Evolutionary conservation across 2,797 vertebrate genomes (phyloP).

Genomic region (Vespertilio murinus): DNA sequence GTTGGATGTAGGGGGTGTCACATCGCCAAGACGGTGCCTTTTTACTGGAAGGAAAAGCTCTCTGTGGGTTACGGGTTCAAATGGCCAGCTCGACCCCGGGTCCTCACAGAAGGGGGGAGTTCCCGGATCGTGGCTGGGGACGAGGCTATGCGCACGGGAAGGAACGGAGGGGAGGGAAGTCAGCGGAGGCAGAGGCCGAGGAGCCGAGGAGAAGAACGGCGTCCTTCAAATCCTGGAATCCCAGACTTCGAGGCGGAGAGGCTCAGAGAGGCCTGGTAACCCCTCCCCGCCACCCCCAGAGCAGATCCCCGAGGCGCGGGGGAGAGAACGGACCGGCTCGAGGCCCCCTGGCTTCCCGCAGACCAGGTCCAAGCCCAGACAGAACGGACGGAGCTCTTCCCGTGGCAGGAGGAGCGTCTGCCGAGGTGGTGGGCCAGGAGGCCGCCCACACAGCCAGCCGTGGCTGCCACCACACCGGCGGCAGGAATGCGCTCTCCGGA

Average conservation of each 20-base stretch:
- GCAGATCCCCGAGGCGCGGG: neutral
- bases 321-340: neutral
- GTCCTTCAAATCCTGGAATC: neutral
- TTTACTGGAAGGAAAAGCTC: conserved; percentile 96
- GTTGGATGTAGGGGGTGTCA: conserved; percentile 93
- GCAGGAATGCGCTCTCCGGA: conserved; percentile 81
- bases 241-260: neutral
- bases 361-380: neutral
- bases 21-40: conserved; percentile 91
- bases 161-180: neutral
- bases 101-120: conserved; percentile 4
- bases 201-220: neutral
- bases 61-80: conserved; percentile 91
- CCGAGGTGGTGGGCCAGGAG: conserved; percentile 67
- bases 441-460: conserved; percentile 73
- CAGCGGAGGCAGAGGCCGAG: neutral
- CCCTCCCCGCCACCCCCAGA: neutral
- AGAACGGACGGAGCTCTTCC: neutral
- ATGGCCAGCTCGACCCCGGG: conserved; percentile 82
- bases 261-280: neutral
- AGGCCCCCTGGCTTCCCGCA: conserved; percentile 23
- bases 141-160: conserved; percentile 50
- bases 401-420: neutral
- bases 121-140: conserved; percentile 66
- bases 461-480: conserved; percentile 78